Evolutionary conservation across 2,113 vertebrate species (phyloP).

Genomic region (Cebidichthys violaceus): DNA sequence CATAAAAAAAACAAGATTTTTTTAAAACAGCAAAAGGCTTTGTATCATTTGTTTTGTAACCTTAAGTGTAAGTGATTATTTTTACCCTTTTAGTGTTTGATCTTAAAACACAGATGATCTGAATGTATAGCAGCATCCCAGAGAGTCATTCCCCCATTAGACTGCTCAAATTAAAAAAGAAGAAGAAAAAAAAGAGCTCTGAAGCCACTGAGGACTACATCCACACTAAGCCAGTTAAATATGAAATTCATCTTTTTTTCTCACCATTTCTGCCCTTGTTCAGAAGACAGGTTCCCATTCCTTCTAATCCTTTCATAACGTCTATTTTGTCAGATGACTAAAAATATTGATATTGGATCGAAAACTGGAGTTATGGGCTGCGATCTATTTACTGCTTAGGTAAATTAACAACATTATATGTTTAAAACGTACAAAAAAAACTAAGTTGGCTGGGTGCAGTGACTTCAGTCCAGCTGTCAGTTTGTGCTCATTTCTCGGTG

Average conservation of each 20-base stretch:
- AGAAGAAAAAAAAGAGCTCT: background rate
- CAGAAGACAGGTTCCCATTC: background rate
- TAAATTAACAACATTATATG: background rate
- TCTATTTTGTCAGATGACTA: background rate
- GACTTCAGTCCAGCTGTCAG: background rate
- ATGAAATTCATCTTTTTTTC: background rate
- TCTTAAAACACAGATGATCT: background rate
- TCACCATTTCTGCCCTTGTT: background rate
- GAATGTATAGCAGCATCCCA: background rate
- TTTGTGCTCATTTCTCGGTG: slow-evolving; percentile 4
- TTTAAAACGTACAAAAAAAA: background rate
- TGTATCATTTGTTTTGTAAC: background rate
- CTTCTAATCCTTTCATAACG: background rate
- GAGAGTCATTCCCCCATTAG: background rate
- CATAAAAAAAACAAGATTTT: background rate
- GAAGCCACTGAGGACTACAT: background rate
- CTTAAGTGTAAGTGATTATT: background rate
- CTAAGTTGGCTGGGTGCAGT: background rate
- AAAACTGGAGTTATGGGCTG: background rate
- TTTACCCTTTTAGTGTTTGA: background rate
- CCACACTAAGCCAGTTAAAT: background rate
- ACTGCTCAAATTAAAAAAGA: background rate
- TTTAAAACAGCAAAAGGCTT: background rate
- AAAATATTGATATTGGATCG: background rate
- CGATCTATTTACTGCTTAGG: background rate